phyloP scores from a whole-genome alignment of 2,797 vertebrate species.

The Sternarchorhynchus goeldii region DNA sequence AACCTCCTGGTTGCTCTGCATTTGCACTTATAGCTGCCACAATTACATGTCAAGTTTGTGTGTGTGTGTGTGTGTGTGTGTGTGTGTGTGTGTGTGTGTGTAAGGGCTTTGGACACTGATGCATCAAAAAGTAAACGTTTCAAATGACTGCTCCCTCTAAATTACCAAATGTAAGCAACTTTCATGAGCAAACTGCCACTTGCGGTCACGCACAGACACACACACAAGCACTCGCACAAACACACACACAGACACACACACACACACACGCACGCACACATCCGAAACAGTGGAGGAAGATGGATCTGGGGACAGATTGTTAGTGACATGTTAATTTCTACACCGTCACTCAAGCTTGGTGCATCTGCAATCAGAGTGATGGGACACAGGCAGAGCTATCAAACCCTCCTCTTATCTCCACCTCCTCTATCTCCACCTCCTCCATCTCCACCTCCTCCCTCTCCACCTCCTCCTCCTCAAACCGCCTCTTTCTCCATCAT shows the following conservation, averaged over 20 bases:
- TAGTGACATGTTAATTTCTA: constrained; percentile 85
- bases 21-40: constrained; percentile 15
- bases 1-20: constrained; percentile 33
- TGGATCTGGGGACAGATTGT: constrained; percentile 79
- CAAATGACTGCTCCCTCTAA: constrained; percentile 71
- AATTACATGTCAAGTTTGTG: not conserved
- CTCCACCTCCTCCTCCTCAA: constrained; percentile 9
- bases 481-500: not conserved
- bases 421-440: constrained; percentile 25
- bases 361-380: constrained; percentile 72
- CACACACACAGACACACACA: constrained; percentile 35
- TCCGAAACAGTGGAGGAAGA: constrained; percentile 68
- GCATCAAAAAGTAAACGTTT: constrained; percentile 68
- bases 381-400: constrained; percentile 62
- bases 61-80: not conserved
- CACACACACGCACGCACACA: constrained; percentile 47
- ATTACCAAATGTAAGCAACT: constrained; percentile 64
- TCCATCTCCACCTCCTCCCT: constrained; percentile 11
- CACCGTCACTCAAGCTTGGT: constrained; percentile 75
- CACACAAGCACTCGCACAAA: not conserved
- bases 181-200: constrained; percentile 50
- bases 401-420: constrained; percentile 47
- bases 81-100: constrained; percentile 1
- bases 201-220: constrained; percentile 10
- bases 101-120: constrained; percentile 59